Base-by-base conservation (phyloP, 1,140 invertebrate genomes). In the Mactra quadrangularis region DNA sequence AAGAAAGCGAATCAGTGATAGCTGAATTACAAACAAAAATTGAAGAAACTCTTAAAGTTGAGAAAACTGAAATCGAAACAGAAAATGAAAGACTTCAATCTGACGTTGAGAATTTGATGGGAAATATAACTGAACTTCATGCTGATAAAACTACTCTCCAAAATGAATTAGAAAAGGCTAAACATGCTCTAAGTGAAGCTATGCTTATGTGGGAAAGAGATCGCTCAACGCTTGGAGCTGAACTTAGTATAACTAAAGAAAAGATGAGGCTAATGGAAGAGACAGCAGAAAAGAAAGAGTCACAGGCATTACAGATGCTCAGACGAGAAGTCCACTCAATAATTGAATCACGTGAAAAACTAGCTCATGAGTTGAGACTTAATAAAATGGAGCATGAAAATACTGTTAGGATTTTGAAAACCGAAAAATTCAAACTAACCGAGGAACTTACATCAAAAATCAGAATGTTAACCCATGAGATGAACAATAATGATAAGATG, bases 141-240 rank as follows among this genome's bases (percentile, higher is more conserved):
- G 74, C 57, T 4, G 88, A 90, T 64, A 90, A 89, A 38, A 38
- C 45, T n/a, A 85, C 72, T 0, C 19, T 87, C 15, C 79, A 87
- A 52, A 77, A 50, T 22, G 86, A 86, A 25, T 66, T 90, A 57
- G 89, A 89, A 22, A 88, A 89, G 62, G 76, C 87, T 1, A 89
- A 86, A 64, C 84, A 87, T 53, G 87, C 89, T 1, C 57, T 90
- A 52, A 88, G 87, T 68, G 89, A 89, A 45, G 88, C 88, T 0
- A 89, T 90, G 88, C 47, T 90, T 4, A 68, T 89, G 66, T 90
- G 89, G 89, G 85, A 89, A 50, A 84, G 86, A 38, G 88, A 90
- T 50, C 79, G 87, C 11, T 84, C 86, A 25, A 60, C 66, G 2
- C 74, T 89, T 7, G 88, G 88, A 35, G 62, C 68, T 22, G 86